Conservation (phyloP, 2,113 vertebrate genomes). For the Halichoerus grypus region DNA sequence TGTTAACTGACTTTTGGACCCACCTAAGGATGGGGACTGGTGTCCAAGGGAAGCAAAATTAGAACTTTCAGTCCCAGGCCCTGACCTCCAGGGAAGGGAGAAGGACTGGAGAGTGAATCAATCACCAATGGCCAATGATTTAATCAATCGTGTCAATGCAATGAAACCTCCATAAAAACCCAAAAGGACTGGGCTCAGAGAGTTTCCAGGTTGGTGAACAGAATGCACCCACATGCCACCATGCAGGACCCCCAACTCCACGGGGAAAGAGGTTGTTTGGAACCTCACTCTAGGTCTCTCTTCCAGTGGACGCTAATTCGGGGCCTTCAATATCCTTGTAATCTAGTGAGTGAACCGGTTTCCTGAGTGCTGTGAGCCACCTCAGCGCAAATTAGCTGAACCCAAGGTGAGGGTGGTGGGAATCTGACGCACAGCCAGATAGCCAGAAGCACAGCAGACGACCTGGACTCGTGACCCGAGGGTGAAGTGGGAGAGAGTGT, state of each 20-base stretch:
- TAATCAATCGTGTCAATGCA: too few relatives aligned
- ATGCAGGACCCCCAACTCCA: not conserved
- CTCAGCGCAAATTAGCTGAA: not conserved
- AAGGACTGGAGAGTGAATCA: not conserved
- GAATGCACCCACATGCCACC: not conserved
- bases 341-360: not conserved
- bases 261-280: fast-evolving
- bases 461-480: fast-evolving
- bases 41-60: not conserved
- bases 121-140: too few relatives aligned
- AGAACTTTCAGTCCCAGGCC: not conserved
- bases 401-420: not conserved
- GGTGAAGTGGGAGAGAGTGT: not conserved
- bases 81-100: not conserved
- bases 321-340: not conserved
- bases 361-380: not conserved
- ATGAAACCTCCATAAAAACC: not conserved
- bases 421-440: fast-evolving
- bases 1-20: not conserved
- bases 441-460: not conserved
- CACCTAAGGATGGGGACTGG: not conserved
- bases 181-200: not conserved
- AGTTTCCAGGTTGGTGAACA: not conserved
- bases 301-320: not conserved
- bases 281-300: not conserved